Evolutionary conservation across 2,113 vertebrate species (phyloP).

Genomic region (Macrotis lagotis): DNA sequence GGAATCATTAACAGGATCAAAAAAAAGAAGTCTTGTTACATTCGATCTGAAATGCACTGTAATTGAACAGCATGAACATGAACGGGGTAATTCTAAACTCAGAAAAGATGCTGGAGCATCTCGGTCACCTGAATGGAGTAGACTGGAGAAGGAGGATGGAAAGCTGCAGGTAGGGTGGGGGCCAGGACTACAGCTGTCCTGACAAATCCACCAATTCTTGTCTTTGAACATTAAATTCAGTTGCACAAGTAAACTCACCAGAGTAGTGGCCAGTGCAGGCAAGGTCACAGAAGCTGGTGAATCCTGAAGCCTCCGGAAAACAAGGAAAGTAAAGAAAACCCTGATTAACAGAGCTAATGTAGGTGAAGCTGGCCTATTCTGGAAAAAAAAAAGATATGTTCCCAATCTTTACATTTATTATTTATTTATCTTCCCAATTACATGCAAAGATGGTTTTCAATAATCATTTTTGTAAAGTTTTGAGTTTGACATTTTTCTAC

Average conservation of each 20-base stretch:
- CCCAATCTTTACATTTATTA: background rate
- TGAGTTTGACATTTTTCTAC: too few species aligned
- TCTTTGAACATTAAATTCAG: background rate
- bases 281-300: background rate
- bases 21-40: background rate
- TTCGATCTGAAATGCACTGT: background rate
- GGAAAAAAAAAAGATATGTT: background rate
- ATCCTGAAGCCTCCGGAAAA: background rate
- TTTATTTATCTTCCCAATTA: too few species aligned
- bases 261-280: background rate
- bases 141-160: background rate
- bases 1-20: background rate
- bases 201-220: background rate
- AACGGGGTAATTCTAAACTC: background rate
- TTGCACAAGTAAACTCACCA: background rate
- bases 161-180: background rate
- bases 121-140: background rate
- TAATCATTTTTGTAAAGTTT: too few species aligned
- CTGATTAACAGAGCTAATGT: background rate
- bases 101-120: background rate
- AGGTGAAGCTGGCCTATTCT: background rate
- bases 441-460: too few species aligned
- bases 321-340: background rate
- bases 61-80: background rate
- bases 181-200: background rate